Conservation (phyloP, 2,888 invertebrate genomes). For the Carabus problematicus region DNA sequence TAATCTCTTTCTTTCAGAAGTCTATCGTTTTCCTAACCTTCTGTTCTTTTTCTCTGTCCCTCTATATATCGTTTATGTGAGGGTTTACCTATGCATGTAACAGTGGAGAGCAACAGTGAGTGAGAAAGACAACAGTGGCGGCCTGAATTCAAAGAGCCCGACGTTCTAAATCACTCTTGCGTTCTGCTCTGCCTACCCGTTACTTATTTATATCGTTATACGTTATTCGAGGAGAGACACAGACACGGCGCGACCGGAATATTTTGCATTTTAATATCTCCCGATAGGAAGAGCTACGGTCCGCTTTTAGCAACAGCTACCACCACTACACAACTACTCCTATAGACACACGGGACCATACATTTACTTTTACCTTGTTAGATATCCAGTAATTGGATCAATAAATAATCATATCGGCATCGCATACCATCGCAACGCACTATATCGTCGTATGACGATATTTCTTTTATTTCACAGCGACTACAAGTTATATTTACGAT, state of each 20-base stretch:
- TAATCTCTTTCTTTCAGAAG: no score
- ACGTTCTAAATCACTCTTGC: conserved; percentile 18
- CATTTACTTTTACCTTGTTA: conserved; percentile 15
- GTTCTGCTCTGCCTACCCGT: conserved; percentile 1
- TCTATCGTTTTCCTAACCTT: no score
- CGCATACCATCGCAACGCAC: no score
- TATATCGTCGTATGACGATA: no score
- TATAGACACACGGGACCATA: no score
- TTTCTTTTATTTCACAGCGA: no score
- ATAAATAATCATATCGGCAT: conserved; percentile 8
- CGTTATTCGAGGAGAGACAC: background rate
- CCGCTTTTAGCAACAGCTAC: conserved; percentile 3
- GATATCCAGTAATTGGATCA: conserved; percentile 21
- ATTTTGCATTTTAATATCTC: conserved; percentile 15
- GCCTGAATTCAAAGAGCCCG: conserved; percentile 20
- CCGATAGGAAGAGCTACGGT: conserved; percentile 7
- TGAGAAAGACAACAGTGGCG: background rate
- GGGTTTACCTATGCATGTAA: no score
- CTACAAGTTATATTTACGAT: no score
- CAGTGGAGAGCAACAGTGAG: no score
- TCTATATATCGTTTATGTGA: no score
- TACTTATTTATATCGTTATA: conserved; percentile 11
- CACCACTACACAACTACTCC: background rate
- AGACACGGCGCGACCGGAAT: conserved; percentile 1
- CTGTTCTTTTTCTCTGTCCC: no score